Evolutionary conservation across 2,888 invertebrate species (phyloP), one percentile per base, ranked within the genome.

Genomic region (Ommatoiulus sabulosus): DNA sequence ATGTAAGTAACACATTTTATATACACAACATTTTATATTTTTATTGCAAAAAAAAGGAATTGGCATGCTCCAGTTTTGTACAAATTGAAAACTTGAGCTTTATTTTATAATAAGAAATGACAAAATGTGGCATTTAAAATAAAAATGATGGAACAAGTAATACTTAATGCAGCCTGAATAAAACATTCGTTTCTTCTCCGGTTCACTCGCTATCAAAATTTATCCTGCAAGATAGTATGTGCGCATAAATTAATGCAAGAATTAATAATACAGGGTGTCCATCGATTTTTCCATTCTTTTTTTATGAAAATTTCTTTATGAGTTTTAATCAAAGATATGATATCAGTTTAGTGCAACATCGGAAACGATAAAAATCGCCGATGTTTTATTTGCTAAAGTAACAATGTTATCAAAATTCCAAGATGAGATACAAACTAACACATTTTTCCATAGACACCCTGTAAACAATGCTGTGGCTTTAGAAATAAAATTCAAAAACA

Each of bases 141-240:
- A 86, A 86, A 48, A 86, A 44, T 44, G 86, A 44, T 24, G 48
- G n/a, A 24, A 24, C n/a, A 86, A 43, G 35, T 44, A 86, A 86
- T 44, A 86, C 44, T 44, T 17, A 44, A 24, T 12, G 48, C 44
- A 46, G 86, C 20, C 44, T 86, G 43, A 35, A 3, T 86, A 80
- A 44, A 87, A 87, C 72, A 84, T 43, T 46, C 48, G 35, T 84
- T 20, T 46, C 24, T 24, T 52, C 8, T 24, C 52, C 85, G 43
- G 44, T 12, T 89, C 63, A 89, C 35, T 89, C 88, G 86, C 89
- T 89, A 43, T 89, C 89, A 88, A 89, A 89, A 35, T 72, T 85
- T 43, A 88, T 88, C 72, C 88, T 89, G 88, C 15, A 88, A 89
- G 17, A 84, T 20, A 44, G 43, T n/a, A 80, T 10, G 20, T 84